phyloP scores from a whole-genome alignment of 37 sponge, comb jelly and placozoan species.

The Beroe ovata region DNA sequence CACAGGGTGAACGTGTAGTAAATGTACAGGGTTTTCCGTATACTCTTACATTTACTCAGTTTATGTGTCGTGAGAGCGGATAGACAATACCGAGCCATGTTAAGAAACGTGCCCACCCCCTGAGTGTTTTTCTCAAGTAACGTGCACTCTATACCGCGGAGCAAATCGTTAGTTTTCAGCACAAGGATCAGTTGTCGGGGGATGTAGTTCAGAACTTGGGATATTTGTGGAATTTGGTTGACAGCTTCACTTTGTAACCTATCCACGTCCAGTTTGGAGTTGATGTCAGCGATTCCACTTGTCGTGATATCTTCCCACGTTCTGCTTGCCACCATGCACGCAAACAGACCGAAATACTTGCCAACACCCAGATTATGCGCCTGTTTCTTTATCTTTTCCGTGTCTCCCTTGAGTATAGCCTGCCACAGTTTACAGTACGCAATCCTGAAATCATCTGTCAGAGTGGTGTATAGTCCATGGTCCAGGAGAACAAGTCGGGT shows the following conservation, averaged over 20 bases:
- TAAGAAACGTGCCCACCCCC: constrained; percentile 60
- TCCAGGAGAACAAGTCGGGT: constrained; percentile 84
- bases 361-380: constrained; percentile 77
- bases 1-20: constrained; percentile 36
- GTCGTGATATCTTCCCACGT: constrained; percentile 78
- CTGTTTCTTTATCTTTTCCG: constrained; percentile 71
- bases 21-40: background rate
- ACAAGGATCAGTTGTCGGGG: constrained; percentile 89
- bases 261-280: constrained; percentile 54
- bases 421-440: constrained; percentile 91
- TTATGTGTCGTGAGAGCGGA: constrained; percentile 46
- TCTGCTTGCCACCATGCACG: constrained; percentile 85
- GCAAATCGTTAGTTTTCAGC: constrained; percentile 92
- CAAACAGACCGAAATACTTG: constrained; percentile 80
- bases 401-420: constrained; percentile 77
- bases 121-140: constrained; percentile 67
- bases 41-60: background rate
- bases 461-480: constrained; percentile 79
- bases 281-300: constrained; percentile 54
- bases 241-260: constrained; percentile 64
- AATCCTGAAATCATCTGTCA: constrained; percentile 81
- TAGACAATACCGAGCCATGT: constrained; percentile 65
- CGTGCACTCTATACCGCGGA: constrained; percentile 77
- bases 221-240: constrained; percentile 69
- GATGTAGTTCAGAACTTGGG: constrained; percentile 81